Evolutionary conservation across 2,113 vertebrate species (phyloP).

Genomic region (Hylia prasina): DNA sequence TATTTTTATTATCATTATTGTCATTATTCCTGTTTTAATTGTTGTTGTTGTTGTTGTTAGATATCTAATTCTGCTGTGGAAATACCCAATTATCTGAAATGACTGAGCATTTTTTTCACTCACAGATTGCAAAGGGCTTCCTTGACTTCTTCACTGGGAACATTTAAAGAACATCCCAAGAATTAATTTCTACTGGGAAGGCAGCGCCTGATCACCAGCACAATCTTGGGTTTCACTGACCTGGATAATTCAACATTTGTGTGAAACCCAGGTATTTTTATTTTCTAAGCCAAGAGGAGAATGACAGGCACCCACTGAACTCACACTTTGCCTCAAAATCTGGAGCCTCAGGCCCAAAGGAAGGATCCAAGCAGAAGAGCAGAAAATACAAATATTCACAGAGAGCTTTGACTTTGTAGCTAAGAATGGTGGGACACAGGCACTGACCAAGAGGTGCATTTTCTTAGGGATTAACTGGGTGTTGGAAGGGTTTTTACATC

Average conservation of each 20-base stretch:
- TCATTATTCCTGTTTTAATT: neutral
- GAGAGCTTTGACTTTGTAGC: neutral
- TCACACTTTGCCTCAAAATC: neutral
- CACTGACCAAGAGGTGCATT: neutral
- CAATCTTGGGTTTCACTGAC: neutral
- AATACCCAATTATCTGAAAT: neutral
- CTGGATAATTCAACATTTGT: neutral
- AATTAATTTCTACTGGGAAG: rapidly evolving
- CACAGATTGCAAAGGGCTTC: neutral
- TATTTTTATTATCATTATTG: neutral
- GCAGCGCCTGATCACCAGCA: neutral
- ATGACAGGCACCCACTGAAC: neutral
- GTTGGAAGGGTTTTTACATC: neutral
- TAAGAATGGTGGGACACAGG: neutral
- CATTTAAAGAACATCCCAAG: neutral
- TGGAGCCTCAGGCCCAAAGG: neutral
- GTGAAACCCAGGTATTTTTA: neutral
- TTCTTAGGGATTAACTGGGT: neutral
- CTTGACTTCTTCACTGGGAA: neutral
- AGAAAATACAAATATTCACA: neutral
- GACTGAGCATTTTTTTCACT: neutral
- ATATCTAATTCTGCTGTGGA: neutral
- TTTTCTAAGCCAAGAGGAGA: neutral
- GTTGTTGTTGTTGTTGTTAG: neutral
- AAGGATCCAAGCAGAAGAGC: neutral